Conservation (phyloP, 2,888 invertebrate species). For the Teinopalpus imperialis region DNA sequence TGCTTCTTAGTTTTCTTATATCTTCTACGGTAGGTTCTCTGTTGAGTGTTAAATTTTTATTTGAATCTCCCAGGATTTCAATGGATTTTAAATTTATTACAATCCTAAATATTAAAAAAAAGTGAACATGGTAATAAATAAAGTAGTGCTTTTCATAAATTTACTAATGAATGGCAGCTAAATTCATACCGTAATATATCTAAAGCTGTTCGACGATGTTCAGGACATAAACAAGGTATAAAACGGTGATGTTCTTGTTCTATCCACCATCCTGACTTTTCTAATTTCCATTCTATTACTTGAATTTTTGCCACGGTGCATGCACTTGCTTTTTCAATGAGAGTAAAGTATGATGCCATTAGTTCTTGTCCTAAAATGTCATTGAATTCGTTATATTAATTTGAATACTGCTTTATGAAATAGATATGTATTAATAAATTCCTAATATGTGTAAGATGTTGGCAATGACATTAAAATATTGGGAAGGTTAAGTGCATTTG, state of each 20-base stretch:
- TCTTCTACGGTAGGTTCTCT: conserved; percentile 44
- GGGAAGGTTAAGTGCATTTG: conserved; percentile 4
- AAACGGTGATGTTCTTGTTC: conserved; percentile 47
- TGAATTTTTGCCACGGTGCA: conserved; percentile 60
- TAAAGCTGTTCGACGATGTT: conserved; percentile 59
- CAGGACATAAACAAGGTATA: conserved; percentile 58
- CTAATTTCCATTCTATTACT: conserved; percentile 75
- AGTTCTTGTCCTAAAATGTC: conserved; percentile 68
- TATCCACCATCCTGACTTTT: conserved; percentile 66
- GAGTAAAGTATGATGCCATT: conserved; percentile 66
- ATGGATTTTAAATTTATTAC: conserved; percentile 35
- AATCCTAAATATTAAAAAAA: conserved; percentile 34
- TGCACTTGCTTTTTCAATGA: conserved; percentile 54
- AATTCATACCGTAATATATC: conserved; percentile 56
- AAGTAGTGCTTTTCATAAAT: too few species aligned
- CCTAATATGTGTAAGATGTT: conserved; percentile 4
- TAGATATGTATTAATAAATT: neutral
- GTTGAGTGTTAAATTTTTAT: conserved; percentile 32
- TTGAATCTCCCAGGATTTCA: conserved; percentile 28
- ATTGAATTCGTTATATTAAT: conserved; percentile 3
- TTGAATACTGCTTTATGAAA: neutral
- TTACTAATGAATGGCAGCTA: too few species aligned
- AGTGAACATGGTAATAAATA: too few species aligned
- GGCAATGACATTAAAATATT: neutral
- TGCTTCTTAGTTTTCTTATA: conserved; percentile 48